These are phyloP conservation scores for Etheostoma cragini DNA, from an alignment of 2,113 vertebrate species.

Conservation along the genomic window DNA sequence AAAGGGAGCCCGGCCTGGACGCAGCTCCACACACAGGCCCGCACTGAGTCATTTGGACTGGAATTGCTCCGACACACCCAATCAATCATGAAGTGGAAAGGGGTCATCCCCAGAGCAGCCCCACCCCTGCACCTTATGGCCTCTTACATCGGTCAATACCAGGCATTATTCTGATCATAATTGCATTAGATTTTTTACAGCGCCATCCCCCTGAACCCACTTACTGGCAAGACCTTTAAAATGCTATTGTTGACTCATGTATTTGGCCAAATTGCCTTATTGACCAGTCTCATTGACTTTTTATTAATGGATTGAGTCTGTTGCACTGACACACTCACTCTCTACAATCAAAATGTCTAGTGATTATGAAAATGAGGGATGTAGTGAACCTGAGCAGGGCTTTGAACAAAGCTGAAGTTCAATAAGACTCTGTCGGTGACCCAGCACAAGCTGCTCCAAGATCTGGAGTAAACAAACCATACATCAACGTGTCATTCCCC, in stretches of 20 bases:
- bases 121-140: constrained; percentile 60
- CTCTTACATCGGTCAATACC: constrained; percentile 68
- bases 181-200: constrained; percentile 70
- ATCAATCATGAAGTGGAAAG: constrained; percentile 76
- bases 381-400: not conserved
- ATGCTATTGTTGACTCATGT: constrained; percentile 66
- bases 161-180: constrained; percentile 78
- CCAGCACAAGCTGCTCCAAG: not conserved
- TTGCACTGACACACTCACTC: constrained; percentile 56
- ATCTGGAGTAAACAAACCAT: constrained; percentile 59
- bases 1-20: constrained; percentile 59
- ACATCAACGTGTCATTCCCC: constrained; percentile 18
- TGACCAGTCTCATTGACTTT: constrained; percentile 71
- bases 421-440: constrained; percentile 38
- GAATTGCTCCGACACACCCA: constrained; percentile 75
- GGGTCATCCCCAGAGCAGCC: constrained; percentile 75
- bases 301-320: constrained; percentile 70
- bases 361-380: constrained; percentile 52
- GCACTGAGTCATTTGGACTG: constrained; percentile 66
- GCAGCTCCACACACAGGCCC: constrained; percentile 54
- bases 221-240: constrained; percentile 68
- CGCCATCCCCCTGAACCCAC: constrained; percentile 44
- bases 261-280: constrained; percentile 72
- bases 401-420: constrained; percentile 27
- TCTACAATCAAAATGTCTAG: constrained; percentile 43